Conservation (phyloP, 2,888 invertebrate genomes). For the Cosmia trapezina region DNA sequence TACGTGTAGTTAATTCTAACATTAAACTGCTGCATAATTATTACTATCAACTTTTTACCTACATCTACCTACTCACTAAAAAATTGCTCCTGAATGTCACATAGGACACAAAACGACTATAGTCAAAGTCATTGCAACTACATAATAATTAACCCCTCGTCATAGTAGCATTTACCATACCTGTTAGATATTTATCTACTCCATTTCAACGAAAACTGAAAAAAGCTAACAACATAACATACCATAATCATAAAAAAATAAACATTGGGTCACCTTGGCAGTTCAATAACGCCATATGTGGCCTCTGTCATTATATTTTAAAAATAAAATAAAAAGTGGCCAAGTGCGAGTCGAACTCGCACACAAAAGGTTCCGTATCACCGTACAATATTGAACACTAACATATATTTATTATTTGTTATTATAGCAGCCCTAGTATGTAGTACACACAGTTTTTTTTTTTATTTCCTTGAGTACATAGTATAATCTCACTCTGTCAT, state of each 20-base stretch:
- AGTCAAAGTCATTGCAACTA: not conserved
- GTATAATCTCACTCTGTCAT: no score
- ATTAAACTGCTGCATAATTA: not conserved
- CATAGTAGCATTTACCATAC: not conserved
- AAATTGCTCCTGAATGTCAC: not conserved
- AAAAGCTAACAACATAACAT: slow-evolving; percentile 25
- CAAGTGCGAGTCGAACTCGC: not conserved
- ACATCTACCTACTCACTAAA: not conserved
- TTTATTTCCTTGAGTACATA: no score
- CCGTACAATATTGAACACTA: not conserved
- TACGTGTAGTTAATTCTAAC: not conserved
- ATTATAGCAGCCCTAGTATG: not conserved
- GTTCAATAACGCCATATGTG: slow-evolving; percentile 15
- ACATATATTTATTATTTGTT: not conserved
- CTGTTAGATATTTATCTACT: slow-evolving; percentile 24
- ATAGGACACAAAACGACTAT: not conserved
- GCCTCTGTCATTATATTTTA: not conserved
- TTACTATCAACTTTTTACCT: not conserved
- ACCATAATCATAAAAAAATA: slow-evolving; percentile 27
- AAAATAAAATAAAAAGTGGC: not conserved
- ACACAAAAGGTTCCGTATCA: not conserved
- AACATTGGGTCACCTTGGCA: slow-evolving; percentile 28
- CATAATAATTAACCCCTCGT: slow-evolving; percentile 1
- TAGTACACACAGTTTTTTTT: not conserved
- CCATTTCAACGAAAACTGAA: slow-evolving; percentile 15